phyloP scores from a whole-genome alignment of 2,113 vertebrate genomes.

The Arenaria interpres region DNA sequence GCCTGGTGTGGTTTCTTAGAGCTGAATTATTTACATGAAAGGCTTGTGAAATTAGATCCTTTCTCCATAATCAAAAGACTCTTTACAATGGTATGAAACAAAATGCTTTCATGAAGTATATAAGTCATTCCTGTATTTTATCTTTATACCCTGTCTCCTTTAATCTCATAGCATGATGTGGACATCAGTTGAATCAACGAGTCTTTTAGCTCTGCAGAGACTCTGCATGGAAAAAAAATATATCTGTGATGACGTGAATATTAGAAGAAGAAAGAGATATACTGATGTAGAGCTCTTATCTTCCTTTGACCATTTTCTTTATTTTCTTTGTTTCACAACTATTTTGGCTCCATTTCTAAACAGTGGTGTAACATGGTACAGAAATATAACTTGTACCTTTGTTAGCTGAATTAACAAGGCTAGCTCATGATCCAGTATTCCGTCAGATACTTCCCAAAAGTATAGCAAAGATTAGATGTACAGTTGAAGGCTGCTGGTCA shows the following conservation, averaged over 20 bases:
- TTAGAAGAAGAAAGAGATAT: not conserved
- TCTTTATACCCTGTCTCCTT: slow-evolving; percentile 15
- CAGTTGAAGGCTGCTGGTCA: not conserved
- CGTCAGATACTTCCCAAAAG: not conserved
- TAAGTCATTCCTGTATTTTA: slow-evolving; percentile 31
- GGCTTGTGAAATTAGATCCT: slow-evolving; percentile 48
- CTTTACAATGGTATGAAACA: slow-evolving; percentile 30
- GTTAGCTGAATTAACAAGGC: not conserved
- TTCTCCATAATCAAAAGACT: slow-evolving; percentile 48
- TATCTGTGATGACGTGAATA: not conserved
- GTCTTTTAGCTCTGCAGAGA: slow-evolving; percentile 39
- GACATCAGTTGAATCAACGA: not conserved
- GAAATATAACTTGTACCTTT: not conserved
- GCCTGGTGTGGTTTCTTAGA: slow-evolving; percentile 10
- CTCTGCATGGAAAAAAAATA: not conserved
- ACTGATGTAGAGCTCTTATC: not conserved
- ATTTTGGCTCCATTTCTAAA: not conserved
- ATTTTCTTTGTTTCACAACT: not conserved
- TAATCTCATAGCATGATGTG: slow-evolving; percentile 22
- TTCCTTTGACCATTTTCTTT: not conserved
- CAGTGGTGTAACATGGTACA: not conserved
- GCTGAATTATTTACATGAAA: slow-evolving; percentile 62
- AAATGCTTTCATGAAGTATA: not conserved
- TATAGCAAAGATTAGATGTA: not conserved
- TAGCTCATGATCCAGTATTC: not conserved